A percentile compares a stretch with the other conserved stretches of the same genome.
These are phyloP conservation scores for Seriola quinqueradiata DNA, from an alignment of 2,113 vertebrate genomes.

Conservation along the genomic window DNA sequence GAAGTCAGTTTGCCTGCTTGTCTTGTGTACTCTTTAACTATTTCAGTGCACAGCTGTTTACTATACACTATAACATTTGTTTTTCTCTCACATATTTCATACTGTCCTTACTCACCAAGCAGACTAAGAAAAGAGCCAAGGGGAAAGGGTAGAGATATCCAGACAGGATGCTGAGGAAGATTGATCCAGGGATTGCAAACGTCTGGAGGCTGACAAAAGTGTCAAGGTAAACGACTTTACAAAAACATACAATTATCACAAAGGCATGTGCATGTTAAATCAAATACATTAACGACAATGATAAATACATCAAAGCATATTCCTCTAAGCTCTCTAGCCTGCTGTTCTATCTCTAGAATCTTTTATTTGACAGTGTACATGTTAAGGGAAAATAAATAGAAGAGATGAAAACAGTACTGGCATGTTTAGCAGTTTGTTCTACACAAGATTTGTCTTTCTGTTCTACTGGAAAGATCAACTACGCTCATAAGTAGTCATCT, in stretches of 20 bases:
- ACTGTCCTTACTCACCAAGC: slow-evolving; percentile 90
- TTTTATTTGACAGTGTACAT: background rate
- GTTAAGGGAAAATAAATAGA: no score
- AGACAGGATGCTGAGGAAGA: slow-evolving; percentile 98
- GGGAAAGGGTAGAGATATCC: slow-evolving; percentile 99
- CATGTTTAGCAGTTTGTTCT: background rate
- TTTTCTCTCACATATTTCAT: slow-evolving; percentile 22
- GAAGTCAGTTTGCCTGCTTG: background rate
- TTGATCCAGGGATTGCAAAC: slow-evolving; percentile 98
- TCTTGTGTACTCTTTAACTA: background rate
- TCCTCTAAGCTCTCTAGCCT: background rate
- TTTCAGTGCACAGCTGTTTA: background rate
- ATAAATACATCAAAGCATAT: background rate
- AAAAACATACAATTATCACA: background rate
- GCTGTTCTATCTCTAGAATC: background rate
- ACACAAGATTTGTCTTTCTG: background rate
- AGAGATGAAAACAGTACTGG: no score
- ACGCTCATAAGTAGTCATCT: background rate
- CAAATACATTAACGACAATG: background rate
- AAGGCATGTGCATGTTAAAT: background rate
- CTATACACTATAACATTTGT: background rate
- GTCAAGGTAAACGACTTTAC: slow-evolving; percentile 83
- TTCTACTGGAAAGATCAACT: background rate
- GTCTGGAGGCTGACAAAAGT: slow-evolving; percentile 91
- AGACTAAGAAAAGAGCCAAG: slow-evolving; percentile 96